Evolutionary conservation across 64 coral and sea anemone species (phyloP).

Genomic region (Hydrozoanthus tunicans): DNA sequence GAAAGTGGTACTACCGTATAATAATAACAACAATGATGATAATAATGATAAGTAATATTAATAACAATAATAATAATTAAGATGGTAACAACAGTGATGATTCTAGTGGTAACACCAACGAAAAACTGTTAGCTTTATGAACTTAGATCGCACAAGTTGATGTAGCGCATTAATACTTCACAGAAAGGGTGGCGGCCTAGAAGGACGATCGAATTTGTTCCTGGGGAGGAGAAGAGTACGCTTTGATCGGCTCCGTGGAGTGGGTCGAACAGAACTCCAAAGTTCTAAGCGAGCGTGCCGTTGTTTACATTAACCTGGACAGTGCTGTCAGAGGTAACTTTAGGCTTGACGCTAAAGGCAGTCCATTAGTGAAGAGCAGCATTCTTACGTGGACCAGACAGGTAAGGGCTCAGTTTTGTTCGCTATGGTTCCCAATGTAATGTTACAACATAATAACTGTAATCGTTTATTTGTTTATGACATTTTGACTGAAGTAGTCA

Average conservation of each 20-base stretch:
- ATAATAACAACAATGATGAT: no score
- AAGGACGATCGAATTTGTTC: slow-evolving; percentile 84
- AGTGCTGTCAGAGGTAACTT: slow-evolving; percentile 66
- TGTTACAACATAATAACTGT: no score
- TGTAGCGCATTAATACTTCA: not conserved
- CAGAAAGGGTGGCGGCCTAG: slow-evolving; percentile 77
- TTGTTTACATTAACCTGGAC: slow-evolving; percentile 86
- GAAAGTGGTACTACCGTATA: no score
- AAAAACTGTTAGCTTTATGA: no score
- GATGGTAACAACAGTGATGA: no score
- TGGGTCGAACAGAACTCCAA: slow-evolving; percentile 87
- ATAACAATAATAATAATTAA: no score
- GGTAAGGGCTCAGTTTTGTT: not conserved
- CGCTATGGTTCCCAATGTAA: no score
- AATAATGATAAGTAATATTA: no score
- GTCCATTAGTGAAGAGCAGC: slow-evolving; percentile 63
- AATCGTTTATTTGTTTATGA: no score
- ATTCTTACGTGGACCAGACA: slow-evolving; percentile 43
- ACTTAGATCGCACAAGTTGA: no score
- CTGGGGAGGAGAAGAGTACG: slow-evolving; percentile 81
- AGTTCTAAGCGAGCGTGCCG: slow-evolving; percentile 66
- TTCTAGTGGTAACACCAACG: no score
- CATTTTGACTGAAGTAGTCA: no score
- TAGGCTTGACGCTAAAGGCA: not conserved
- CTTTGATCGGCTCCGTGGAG: slow-evolving; percentile 79